A percentile compares a stretch with the other conserved stretches of the same genome.
Evolutionary conservation across 2,797 vertebrate genomes (phyloP).

Genomic region (Chloroceryle amazona): DNA sequence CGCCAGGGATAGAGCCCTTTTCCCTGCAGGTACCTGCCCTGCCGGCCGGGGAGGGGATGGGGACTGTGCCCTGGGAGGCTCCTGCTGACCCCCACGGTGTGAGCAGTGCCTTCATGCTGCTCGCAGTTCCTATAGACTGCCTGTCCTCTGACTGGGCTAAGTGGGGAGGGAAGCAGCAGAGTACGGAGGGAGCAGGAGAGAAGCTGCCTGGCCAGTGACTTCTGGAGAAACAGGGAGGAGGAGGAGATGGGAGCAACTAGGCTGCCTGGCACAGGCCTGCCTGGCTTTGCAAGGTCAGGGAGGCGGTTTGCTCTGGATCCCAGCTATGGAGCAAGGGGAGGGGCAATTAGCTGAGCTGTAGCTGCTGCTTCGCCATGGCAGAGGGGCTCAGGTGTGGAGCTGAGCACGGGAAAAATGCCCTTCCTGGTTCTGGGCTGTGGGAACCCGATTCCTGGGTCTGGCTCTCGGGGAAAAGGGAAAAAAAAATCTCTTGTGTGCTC

Average conservation of each 20-base stretch:
- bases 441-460: neutral
- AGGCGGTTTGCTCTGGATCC: neutral
- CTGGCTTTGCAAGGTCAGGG: neutral
- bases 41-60: neutral
- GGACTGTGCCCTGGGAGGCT: neutral
- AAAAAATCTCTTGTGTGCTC: neutral
- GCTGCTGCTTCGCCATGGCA: neutral
- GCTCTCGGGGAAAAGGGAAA: neutral
- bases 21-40: constrained; percentile 90
- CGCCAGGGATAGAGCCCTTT: constrained; percentile 94
- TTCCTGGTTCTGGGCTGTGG: neutral
- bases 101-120: neutral
- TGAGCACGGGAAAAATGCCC: neutral
- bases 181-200: neutral
- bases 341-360: neutral
- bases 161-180: neutral
- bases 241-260: neutral
- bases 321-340: neutral
- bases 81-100: neutral
- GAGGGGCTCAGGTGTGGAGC: neutral
- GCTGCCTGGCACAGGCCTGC: neutral
- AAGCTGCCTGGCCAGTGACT: neutral
- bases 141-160: rapidly evolving
- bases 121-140: neutral
- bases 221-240: neutral